phyloP scores from a whole-genome alignment of 2,113 vertebrate species.

The Campylorhamphus procurvoides region DNA sequence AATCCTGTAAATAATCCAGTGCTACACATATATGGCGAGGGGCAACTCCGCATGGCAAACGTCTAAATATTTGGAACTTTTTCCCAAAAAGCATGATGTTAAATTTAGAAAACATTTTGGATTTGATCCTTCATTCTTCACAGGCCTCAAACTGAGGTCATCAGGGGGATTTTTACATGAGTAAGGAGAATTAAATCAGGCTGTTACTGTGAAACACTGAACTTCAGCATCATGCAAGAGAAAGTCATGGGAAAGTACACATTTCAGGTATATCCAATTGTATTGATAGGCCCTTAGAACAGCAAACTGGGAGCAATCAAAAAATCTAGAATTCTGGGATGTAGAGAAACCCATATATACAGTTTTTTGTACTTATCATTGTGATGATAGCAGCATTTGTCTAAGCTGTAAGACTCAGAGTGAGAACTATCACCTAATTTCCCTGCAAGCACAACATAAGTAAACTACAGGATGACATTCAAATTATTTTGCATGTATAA shows the following conservation, averaged over 20 bases:
- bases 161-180: neutral
- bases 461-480: neutral
- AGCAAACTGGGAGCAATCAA: neutral
- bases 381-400: neutral
- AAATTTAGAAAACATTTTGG: conserved; percentile 57
- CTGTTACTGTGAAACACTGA: neutral
- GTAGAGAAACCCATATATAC: neutral
- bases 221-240: neutral
- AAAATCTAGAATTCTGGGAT: neutral
- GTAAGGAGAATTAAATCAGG: neutral
- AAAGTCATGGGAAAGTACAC: neutral
- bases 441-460: neutral
- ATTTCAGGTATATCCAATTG: neutral
- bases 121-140: conserved; percentile 3
- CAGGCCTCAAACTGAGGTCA: neutral
- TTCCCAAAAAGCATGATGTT: conserved; percentile 26
- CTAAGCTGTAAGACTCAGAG: neutral
- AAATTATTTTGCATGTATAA: neutral
- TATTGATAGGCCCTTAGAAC: neutral
- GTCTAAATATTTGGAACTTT: conserved; percentile 35
- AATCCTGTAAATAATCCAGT: conserved; percentile 34
- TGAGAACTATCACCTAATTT: neutral
- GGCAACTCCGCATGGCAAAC: neutral
- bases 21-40: conserved; percentile 53
- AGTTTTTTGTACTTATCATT: neutral